Conservation (phyloP, 2,113 vertebrate species). For the Mionectes macconnelli region DNA sequence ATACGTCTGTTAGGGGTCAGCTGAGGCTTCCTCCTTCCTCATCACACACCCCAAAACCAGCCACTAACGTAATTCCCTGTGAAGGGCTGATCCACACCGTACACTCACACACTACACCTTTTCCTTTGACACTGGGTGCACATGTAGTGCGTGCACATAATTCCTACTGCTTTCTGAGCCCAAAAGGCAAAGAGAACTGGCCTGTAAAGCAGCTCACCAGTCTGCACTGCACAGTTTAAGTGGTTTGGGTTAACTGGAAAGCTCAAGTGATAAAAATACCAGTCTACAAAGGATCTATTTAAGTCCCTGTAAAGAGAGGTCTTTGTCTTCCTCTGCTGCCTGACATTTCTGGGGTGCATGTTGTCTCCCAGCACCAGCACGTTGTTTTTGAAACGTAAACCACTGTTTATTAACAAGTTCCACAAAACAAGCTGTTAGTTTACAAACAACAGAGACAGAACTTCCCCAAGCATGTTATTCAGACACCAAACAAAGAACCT, state of each 20-base stretch:
- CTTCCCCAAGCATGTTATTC: not conserved
- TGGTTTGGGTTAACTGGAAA: not conserved
- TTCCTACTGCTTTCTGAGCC: not conserved
- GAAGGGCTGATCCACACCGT: not conserved
- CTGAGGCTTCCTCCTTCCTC: not conserved
- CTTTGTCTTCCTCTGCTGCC: constrained; percentile 40
- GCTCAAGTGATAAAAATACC: not conserved
- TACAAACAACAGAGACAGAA: not conserved
- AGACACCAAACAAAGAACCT: not conserved
- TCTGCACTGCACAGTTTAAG: not conserved
- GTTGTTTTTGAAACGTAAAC: constrained; percentile 19
- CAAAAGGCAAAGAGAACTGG: not conserved
- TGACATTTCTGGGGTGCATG: not conserved
- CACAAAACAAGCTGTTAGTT: constrained; percentile 4
- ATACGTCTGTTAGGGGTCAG: not conserved
- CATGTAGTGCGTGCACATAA: accelerated
- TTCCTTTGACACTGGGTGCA: not conserved
- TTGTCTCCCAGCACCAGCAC: constrained; percentile 7
- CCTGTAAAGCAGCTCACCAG: not conserved
- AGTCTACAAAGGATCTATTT: constrained; percentile 48
- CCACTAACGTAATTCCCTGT: not conserved
- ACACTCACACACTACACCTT: not conserved
- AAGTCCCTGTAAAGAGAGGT: not conserved
- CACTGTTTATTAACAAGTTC: constrained; percentile 5
- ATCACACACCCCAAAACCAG: not conserved